Base-by-base conservation (phyloP, 1,140 invertebrate species). In the Dreissena rostriformis region DNA sequence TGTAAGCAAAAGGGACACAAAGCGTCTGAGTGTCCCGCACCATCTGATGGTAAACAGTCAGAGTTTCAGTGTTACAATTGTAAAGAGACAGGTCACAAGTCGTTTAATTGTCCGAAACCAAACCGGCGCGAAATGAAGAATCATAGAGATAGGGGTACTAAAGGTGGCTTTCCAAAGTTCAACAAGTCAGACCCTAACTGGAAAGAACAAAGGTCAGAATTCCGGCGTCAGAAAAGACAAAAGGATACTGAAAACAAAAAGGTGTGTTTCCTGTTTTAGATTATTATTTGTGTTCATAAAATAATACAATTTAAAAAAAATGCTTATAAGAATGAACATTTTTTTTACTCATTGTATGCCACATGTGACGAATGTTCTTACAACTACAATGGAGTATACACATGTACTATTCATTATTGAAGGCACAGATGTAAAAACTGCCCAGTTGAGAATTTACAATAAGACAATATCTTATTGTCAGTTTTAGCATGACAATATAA, bases 1-100 rank as follows among this genome's bases (percentile, higher is more conserved):
- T 98, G 97, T 93, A 89, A 94, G 52, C 82, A 94, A 82, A 75
- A 87, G n/a, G 97, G 97, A 5, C 97, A 98, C 89, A 95, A 95
- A 89, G 93, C 97, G 14, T 96, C 96, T 0, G 96, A 97, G 86
- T 98, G 97, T 94, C 97, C 97, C 93, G 92, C 55, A 94, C 57
- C 70, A 19, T 80, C 95, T 61, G 96, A 96, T 29, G 87, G 90
- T 29, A 81, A 81, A 15, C 90, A 91, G 39, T 87, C 90, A 65
- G 91, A 82, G 14, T 51, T 82, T 39, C 24, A 66, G 57, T 65
- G 75, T 72, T 67, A 71, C 53, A 77, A 73, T 8, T 73, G 75
- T 57, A 73, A 78, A 22, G 53, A 74, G 17, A 79, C 66, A 55
- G 70, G 74, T n/a, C 66, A 76, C 67, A 82, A 81, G 39, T 19